Evolutionary conservation across 2,888 invertebrate species (phyloP).

Genomic region (Pardosa pseudoannulata): DNA sequence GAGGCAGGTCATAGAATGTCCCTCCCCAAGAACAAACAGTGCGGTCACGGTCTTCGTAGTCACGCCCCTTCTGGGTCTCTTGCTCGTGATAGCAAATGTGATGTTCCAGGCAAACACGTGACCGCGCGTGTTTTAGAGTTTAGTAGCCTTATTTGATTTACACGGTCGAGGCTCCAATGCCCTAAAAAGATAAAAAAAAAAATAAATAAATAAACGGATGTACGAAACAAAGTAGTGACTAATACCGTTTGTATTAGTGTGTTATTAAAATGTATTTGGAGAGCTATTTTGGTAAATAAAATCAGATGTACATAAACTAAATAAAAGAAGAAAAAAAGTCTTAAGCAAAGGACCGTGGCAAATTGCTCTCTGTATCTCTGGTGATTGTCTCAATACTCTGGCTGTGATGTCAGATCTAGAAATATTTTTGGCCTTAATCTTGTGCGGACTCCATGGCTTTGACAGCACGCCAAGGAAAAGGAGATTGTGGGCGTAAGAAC

Average conservation of each 20-base stretch:
- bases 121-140: background rate
- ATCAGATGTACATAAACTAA: background rate
- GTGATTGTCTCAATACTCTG: too few relatives aligned
- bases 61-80: background rate
- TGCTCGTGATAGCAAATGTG: background rate
- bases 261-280: background rate
- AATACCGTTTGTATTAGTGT: constrained; percentile 10
- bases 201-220: too few relatives aligned
- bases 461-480: too few relatives aligned
- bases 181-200: too few relatives aligned
- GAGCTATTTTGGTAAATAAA: background rate
- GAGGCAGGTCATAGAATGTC: background rate
- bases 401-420: too few relatives aligned
- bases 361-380: too few relatives aligned
- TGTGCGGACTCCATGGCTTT: too few relatives aligned
- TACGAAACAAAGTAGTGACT: constrained; percentile 13
- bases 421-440: too few relatives aligned
- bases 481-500: too few relatives aligned
- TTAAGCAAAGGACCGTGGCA: too few relatives aligned
- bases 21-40: background rate
- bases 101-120: background rate
- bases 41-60: background rate
- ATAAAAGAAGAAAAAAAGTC: too few relatives aligned
- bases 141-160: background rate
- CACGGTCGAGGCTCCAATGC: background rate